Evolutionary conservation across 2,113 vertebrate species (phyloP).

Genomic region (Neodontobutis hainanensis): DNA sequence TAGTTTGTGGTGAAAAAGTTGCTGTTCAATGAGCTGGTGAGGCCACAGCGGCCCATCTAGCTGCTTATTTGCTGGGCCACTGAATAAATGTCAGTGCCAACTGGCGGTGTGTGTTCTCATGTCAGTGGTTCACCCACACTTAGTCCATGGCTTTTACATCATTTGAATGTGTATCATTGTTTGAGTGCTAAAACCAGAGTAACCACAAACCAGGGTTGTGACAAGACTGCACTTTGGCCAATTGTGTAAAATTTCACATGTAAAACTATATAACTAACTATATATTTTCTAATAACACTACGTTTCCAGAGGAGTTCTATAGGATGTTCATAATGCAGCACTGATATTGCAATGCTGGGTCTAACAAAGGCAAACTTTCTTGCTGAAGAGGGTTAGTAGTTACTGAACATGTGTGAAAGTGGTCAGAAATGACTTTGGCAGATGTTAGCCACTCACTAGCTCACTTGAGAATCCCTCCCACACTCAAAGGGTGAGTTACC

Average conservation of each 20-base stretch:
- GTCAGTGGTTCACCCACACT: slow-evolving; percentile 63
- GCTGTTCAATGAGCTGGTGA: slow-evolving; percentile 50
- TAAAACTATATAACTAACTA: neutral
- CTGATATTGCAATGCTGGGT: neutral
- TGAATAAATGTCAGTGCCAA: slow-evolving; percentile 38
- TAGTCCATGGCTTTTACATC: slow-evolving; percentile 23
- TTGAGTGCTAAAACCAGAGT: slow-evolving; percentile 14
- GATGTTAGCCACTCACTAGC: slow-evolving; percentile 47
- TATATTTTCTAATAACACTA: neutral
- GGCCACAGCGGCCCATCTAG: slow-evolving; percentile 65
- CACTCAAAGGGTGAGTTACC: slow-evolving; percentile 45
- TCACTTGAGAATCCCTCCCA: slow-evolving; percentile 56
- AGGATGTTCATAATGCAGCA: neutral
- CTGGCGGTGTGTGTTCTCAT: slow-evolving; percentile 51
- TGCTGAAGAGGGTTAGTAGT: slow-evolving; percentile 31
- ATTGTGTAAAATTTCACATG: neutral
- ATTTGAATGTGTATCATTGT: slow-evolving; percentile 14
- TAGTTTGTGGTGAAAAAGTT: slow-evolving; percentile 60
- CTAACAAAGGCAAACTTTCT: slow-evolving; percentile 39
- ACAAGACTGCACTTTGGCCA: slow-evolving; percentile 8
- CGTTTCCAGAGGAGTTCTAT: too few species aligned
- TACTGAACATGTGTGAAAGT: slow-evolving; percentile 66
- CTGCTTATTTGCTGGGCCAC: slow-evolving; percentile 66
- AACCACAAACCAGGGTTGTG: slow-evolving; percentile 16
- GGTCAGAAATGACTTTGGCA: slow-evolving; percentile 57